Evolutionary conservation across 92 coral and sea anemone species (phyloP), one percentile per base, ranked within the genome.

Genomic region (Ricordea florida): DNA sequence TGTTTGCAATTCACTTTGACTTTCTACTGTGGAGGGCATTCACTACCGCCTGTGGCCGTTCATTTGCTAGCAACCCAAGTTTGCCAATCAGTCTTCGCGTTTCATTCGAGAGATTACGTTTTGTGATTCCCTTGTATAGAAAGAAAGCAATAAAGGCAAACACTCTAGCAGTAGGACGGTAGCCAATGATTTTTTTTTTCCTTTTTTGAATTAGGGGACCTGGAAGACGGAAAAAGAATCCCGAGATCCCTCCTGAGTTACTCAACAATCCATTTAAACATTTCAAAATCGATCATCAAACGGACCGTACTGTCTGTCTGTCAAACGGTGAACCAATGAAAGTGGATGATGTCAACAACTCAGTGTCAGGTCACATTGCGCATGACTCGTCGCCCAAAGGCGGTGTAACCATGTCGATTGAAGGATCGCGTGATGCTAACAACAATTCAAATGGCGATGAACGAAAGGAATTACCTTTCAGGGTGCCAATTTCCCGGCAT

Each of bases 221-320:
- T 33, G 97, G 97, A 0, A 83, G 97, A 49, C 90, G 97, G 11
- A 87, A 89, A 56, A 91, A 91, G 76, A 91, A 91, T 53, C 97
- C 97, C 14, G 97, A 91, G 37, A 83, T 91, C 33, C 97, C 97
- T 3, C 93, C 97, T 7, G 97, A 91, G 62, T 88, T 91, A 3
- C 78, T 91, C 4, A 91, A 91, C 85, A 78, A 80, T 30, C 97
- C 93, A 6, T 91, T 91, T 63, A 91, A 87, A 48, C 86, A 88
- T 64, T 91, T 66, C 69, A 87, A 87, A 79, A 79, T 74, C 6
- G 93, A 91, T 25, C 68, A 55, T 36, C 71, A 55, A 30, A n/a
- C 76, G 10, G 81, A 87, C 30, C 47, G 80, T 18, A 0, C 57
- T 61, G 70, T 35, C 23, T 47, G 10, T 58, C 4, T 73, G 16